Evolutionary conservation across 2,888 invertebrate species (phyloP), one percentile per base, ranked within the genome.

Genomic region (Drosophila paranaensis): DNA sequence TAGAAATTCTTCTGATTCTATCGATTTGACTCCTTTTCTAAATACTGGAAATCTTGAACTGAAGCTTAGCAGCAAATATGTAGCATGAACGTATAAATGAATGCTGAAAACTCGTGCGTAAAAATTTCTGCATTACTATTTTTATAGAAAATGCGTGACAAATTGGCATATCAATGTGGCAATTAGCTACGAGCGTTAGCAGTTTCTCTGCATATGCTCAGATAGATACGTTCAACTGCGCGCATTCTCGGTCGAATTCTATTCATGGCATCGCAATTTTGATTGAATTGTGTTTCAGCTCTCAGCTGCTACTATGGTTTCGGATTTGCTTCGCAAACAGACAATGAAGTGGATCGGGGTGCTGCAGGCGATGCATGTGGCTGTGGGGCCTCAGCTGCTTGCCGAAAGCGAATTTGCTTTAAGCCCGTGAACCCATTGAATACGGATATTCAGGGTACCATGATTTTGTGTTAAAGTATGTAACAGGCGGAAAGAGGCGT

Each of bases 291-390:
- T n/a, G 3, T 40, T 40, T 8, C 13, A 40, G n/a, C 6, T n/a
- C 8, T n/a, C n/a, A 40, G 40, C 40, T 40, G 40, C 40, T 40
- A 40, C 40, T 40, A n/a, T n/a, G n/a, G 40, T 40, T 40, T 40
- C n/a, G n/a, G 40, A 40, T 40, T 40, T 9, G n/a, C 40, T 8
- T n/a, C 40, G 40, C 40, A 40, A 40, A n/a, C 8, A n/a, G 40
- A 40, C n/a, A 40, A 40, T n/a, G 9, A 2, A 8, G 40, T n/a
- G 40, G 6, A 2, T 27, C 27, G 39, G 14, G 13, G 14, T 20
- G 20, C 13, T n/a, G 14, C 14, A 8, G n/a, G 40, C 6, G 40
- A n/a, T 40, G 40, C 40, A 11, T n/a, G 8, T n/a, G 40, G 40
- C 8, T n/a, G 40, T n/a, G 40, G 40, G 11, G 35, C 0, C 4